Conservation (phyloP, 2,113 vertebrate genomes). For the Trichomycterus rosablanca region DNA sequence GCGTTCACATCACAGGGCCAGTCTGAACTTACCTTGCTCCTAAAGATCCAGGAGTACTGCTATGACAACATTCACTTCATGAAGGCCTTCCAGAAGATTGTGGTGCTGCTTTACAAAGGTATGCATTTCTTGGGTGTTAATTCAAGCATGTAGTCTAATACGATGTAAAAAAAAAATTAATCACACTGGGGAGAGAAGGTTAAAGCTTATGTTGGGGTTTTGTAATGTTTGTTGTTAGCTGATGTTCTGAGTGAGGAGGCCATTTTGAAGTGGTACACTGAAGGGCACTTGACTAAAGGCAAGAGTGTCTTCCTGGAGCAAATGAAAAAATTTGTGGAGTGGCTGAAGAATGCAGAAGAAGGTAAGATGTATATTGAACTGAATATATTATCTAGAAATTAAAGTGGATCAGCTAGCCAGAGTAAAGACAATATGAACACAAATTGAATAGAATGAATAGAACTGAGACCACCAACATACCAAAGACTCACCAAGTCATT, state of each 20-base stretch:
- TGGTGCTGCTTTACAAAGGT: conserved; percentile 99
- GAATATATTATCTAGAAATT: no score
- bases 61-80: conserved; percentile 99
- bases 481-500: no score
- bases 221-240: conserved; percentile 60
- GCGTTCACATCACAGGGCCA: conserved; percentile 97
- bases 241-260: conserved; percentile 97
- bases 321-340: conserved; percentile 98
- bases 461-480: no score
- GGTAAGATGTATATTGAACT: conserved; percentile 65
- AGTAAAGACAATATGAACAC: no score
- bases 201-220: not conserved
- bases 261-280: conserved; percentile 96
- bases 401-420: no score
- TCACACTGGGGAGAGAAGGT: no score
- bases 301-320: conserved; percentile 97
- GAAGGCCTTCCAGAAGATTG: conserved; percentile 99
- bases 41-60: conserved; percentile 99
- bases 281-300: conserved; percentile 87
- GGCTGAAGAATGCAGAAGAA: conserved; percentile 98
- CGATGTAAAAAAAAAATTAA: no score
- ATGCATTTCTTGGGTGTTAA: not conserved
- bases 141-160: not conserved
- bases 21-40: conserved; percentile 94
- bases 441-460: no score